Percentiles rank a stretch among this genome's conserved stretches.
phyloP scores from a whole-genome alignment of 2,888 invertebrate genomes.

The Pyrrhia umbra region DNA sequence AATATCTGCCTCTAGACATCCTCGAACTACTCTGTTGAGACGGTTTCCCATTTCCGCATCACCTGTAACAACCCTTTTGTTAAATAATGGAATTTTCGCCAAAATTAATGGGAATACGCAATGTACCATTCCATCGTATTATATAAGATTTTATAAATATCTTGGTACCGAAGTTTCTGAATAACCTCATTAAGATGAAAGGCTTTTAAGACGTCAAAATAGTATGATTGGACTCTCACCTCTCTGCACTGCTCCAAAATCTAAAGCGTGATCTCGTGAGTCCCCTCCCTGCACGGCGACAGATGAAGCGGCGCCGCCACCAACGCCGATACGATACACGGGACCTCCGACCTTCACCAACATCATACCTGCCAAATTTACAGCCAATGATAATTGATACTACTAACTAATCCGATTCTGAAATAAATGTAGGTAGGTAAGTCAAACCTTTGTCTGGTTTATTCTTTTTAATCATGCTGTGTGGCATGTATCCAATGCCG shows the following conservation, averaged over 20 bases:
- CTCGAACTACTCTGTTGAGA: conserved; percentile 97
- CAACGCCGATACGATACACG: conserved; percentile 99
- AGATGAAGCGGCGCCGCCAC: conserved; percentile 99
- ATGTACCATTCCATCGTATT: no score
- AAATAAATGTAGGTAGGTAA: no score
- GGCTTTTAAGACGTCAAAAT: no score
- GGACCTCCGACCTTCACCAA: conserved; percentile 99
- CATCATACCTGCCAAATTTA: conserved; percentile 92
- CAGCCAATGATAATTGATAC: no score
- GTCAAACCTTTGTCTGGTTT: conserved; percentile 92
- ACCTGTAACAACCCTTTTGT: conserved; percentile 74
- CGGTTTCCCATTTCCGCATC: conserved; percentile 99
- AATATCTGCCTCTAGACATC: conserved; percentile 95
- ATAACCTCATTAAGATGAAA: background rate
- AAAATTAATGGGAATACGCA: background rate
- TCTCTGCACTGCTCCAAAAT: conserved; percentile 99
- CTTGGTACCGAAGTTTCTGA: background rate
- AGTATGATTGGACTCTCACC: no score
- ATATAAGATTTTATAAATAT: no score
- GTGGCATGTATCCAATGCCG: conserved; percentile 97
- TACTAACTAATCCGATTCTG: background rate
- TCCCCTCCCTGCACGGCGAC: conserved; percentile 96
- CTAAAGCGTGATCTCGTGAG: conserved; percentile 94
- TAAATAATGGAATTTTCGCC: background rate
- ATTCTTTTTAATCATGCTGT: conserved; percentile 94